phyloP scores from a whole-genome alignment of 2,888 invertebrate genomes.

The Tridacna gigas region DNA sequence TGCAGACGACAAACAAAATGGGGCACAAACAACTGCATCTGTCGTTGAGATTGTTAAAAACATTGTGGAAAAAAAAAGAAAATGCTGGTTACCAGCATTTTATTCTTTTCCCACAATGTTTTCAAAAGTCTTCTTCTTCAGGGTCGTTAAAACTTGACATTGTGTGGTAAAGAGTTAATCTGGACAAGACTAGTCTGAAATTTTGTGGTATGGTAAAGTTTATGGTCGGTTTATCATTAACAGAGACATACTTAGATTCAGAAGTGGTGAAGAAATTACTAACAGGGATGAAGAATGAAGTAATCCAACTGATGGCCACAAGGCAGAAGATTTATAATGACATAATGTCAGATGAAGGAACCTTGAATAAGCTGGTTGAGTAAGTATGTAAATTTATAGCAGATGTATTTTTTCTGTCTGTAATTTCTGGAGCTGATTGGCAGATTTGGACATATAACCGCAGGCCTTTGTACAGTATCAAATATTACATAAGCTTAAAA shows the following conservation, averaged over 20 bases:
- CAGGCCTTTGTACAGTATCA: no score
- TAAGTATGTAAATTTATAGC: conserved; percentile 7
- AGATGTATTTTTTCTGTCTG: no score
- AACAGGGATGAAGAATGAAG: conserved; percentile 38
- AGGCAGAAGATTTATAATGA: conserved; percentile 55
- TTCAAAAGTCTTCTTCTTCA: not conserved
- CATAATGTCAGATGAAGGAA: conserved; percentile 56
- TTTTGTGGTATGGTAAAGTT: not conserved
- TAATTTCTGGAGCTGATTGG: no score
- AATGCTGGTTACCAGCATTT: not conserved
- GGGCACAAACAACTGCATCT: no score
- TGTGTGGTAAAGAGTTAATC: not conserved
- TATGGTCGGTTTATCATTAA: not conserved
- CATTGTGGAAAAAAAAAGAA: no score
- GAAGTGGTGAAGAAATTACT: conserved; percentile 37
- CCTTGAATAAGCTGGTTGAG: conserved; percentile 38
- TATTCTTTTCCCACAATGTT: not conserved
- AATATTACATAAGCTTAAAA: no score
- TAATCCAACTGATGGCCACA: conserved; percentile 27
- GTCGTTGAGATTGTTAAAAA: no score
- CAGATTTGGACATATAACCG: no score
- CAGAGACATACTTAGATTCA: conserved; percentile 44
- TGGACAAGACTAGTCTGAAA: not conserved
- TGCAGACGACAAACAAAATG: no score
- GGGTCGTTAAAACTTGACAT: not conserved